Base-by-base conservation (phyloP, 2,113 vertebrate species). In the Lethenteron reissneri region DNA sequence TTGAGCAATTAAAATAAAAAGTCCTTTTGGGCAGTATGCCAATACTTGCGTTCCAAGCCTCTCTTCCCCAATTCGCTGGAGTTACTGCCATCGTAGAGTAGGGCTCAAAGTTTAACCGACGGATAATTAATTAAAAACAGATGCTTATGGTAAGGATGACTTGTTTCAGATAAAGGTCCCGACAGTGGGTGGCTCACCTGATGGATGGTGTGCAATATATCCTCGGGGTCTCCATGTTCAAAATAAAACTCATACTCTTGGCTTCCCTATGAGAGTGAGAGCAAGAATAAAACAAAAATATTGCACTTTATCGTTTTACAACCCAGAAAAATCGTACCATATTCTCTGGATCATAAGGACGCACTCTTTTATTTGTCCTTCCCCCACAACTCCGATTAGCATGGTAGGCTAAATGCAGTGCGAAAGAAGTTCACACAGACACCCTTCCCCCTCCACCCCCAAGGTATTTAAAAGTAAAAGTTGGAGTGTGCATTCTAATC, bases 151-250 rank as follows among this genome's bases (percentile, higher is more conserved):
- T 68, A 25, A 68, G 64, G 64, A 68, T 68, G 9, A 17, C 64
- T 25, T 17, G 2, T 1, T n/a, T 17, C n/a, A 11, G 64, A 68
- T 17, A 17, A 25, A 11, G n/a, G 25, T n/a, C n/a, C 64, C 64
- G 10, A 8, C 64, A 25, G 64, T 41, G 25, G 25, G 64, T 68
- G 64, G 64, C 64, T 17, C n/a, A 68, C 64, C 64, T 68, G 64
- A 68, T 68, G 64, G 64, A 68, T 68, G 64, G n/a, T 68, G 64
- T n/a, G 64, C 25, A 68, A 68, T 2, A 68, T 68, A 25, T 68
- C 64, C 64, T 68, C 64, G 11, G 64, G 64, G 10, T 68, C 64
- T 17, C 64, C n/a, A 25, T 68, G 64, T 68, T 68, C 64, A 68
- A 68, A 68, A 68, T 68, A 11, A 25, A 68, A 68, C 64, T 68